Percentiles rank a stretch among this genome's conserved stretches.
These are phyloP conservation scores for Heteromormyrus szaboi DNA, from an alignment of 2,797 vertebrate species.

Conservation along the genomic window DNA sequence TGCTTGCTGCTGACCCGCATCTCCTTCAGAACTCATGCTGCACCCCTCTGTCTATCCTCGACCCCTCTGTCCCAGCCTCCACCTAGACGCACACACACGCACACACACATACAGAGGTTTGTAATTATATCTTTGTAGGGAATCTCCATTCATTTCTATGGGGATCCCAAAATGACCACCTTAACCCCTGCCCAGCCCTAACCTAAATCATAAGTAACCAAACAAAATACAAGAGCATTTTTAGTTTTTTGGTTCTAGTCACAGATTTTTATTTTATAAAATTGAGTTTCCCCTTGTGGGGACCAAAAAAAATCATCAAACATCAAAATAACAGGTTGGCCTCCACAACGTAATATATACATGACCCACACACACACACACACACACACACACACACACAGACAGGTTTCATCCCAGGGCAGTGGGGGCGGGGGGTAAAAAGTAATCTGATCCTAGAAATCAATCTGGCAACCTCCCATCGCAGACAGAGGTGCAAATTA, in stretches of 20 bases:
- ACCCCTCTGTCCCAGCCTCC: not conserved
- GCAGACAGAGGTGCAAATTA: slow-evolving; percentile 25
- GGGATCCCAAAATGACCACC: not conserved
- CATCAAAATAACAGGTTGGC: not conserved
- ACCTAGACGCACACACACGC: not conserved
- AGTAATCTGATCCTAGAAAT: slow-evolving; percentile 24
- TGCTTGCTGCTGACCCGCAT: not conserved
- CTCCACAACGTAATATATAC: not conserved
- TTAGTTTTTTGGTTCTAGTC: not conserved
- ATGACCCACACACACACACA: not conserved
- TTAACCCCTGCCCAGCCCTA: not conserved
- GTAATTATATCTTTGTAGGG: not conserved
- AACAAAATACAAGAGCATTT: not conserved
- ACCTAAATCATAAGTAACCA: not conserved
- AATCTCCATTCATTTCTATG: not conserved
- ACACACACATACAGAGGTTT: not conserved
- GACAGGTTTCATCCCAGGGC: not conserved
- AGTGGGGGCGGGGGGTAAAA: not conserved
- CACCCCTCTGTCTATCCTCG: not conserved
- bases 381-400: slow-evolving; percentile 4
- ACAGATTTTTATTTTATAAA: not conserved
- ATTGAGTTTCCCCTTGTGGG: not conserved
- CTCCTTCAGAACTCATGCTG: not conserved
- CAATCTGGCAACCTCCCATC: not conserved
- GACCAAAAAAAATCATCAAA: not conserved